phyloP scores from a whole-genome alignment of 2,888 invertebrate genomes.

The Abrostola triplasia region DNA sequence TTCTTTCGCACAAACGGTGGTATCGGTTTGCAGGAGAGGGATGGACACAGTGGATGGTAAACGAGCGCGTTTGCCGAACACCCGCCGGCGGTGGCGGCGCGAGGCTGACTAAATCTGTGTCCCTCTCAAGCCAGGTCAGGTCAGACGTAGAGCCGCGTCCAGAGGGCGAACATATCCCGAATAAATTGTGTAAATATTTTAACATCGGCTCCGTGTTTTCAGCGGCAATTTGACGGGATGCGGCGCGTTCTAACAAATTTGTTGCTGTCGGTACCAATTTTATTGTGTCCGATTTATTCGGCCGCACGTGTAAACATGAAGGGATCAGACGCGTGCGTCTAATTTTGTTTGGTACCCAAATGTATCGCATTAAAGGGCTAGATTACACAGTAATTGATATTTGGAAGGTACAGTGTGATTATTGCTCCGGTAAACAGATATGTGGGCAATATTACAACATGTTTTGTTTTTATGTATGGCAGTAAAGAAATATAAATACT shows the following conservation, averaged over 20 bases:
- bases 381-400: slow-evolving; percentile 35
- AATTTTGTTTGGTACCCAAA: slow-evolving; percentile 53
- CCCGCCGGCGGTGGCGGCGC: slow-evolving; percentile 80
- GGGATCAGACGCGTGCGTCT: slow-evolving; percentile 44
- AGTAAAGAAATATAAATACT: background rate
- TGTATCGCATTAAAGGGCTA: slow-evolving; percentile 38
- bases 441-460: background rate
- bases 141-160: slow-evolving; percentile 73
- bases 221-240: slow-evolving; percentile 62
- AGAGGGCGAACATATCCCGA: slow-evolving; percentile 58
- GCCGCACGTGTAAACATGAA: slow-evolving; percentile 50
- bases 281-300: slow-evolving; percentile 61
- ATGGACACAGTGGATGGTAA: slow-evolving; percentile 62
- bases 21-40: slow-evolving; percentile 69
- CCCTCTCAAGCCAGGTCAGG: slow-evolving; percentile 84
- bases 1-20: slow-evolving; percentile 70
- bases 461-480: background rate
- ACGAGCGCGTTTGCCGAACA: slow-evolving; percentile 63
- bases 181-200: slow-evolving; percentile 70
- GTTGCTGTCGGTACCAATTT: slow-evolving; percentile 60
- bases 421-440: background rate
- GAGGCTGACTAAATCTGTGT: slow-evolving; percentile 87
- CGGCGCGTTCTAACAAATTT: slow-evolving; percentile 59
- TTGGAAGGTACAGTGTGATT: slow-evolving; percentile 13
- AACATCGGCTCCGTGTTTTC: slow-evolving; percentile 59